phyloP scores from a whole-genome alignment of 2,113 vertebrate species.

The Corythoichthys haematopterus region DNA sequence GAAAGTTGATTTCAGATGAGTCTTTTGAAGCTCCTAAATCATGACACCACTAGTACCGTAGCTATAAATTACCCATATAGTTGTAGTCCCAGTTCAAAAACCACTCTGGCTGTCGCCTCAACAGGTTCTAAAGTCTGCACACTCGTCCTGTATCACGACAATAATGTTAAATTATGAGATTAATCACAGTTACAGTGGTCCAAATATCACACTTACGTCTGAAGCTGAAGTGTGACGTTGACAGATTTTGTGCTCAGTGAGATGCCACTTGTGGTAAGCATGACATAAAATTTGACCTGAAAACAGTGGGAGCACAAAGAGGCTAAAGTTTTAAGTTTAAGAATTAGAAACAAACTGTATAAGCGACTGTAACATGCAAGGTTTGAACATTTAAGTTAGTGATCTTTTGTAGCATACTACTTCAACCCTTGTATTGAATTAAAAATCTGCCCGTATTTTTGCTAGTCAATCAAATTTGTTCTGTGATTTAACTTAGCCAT shows the following conservation, averaged over 20 bases:
- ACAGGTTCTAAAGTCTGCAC: conserved; percentile 76
- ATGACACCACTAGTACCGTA: background rate
- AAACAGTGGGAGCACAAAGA: conserved; percentile 6
- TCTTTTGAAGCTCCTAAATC: no score
- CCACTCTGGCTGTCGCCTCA: conserved; percentile 80
- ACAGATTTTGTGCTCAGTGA: conserved; percentile 78
- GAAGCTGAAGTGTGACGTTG: conserved; percentile 77
- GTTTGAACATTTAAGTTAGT: no score
- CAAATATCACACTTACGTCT: conserved; percentile 77
- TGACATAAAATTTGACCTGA: conserved; percentile 84
- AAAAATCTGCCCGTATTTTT: background rate
- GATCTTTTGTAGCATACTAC: no score
- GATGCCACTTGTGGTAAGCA: conserved; percentile 80
- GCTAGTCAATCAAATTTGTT: no score
- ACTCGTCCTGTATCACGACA: conserved; percentile 78
- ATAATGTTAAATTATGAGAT: background rate
- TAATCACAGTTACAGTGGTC: background rate
- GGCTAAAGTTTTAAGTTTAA: no score
- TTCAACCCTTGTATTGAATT: no score
- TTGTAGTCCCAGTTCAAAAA: conserved; percentile 84
- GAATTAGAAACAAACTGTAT: no score
- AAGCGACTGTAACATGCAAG: no score
- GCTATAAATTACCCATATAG: conserved; percentile 76
- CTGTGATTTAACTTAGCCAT: no score
- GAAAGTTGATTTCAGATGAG: background rate